A percentile compares a stretch with the other conserved stretches of the same genome.
phyloP scores from a whole-genome alignment of 2,888 invertebrate species.

The Rotaria magnacalcarata region DNA sequence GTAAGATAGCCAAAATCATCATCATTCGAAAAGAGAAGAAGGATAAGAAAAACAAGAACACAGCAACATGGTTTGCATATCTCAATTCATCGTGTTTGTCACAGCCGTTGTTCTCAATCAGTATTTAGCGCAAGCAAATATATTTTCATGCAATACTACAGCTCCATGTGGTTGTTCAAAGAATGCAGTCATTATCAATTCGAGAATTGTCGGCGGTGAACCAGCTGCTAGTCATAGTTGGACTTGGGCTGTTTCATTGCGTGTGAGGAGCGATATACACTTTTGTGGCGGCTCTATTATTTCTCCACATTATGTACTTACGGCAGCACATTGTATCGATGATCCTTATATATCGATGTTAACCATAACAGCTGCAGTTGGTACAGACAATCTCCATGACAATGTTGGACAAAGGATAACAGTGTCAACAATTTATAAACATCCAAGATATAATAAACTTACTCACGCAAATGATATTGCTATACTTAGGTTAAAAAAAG shows the following conservation, averaged over 20 bases:
- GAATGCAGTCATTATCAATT: not conserved
- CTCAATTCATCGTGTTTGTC: not conserved
- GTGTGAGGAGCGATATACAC: not conserved
- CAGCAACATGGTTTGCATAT: not conserved
- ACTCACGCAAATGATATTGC: not conserved
- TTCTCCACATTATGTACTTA: not conserved
- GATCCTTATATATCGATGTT: not conserved
- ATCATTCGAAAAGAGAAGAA: not conserved
- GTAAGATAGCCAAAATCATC: no score
- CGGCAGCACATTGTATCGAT: not conserved
- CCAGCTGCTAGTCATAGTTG: not conserved
- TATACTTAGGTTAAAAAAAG: not conserved
- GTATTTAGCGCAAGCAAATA: not conserved
- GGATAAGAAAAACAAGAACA: no score
- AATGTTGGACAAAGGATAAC: not conserved
- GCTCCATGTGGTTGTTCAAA: conserved; percentile 3
- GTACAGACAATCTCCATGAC: not conserved
- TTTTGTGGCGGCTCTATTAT: not conserved
- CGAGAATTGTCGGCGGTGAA: not conserved
- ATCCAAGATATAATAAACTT: not conserved
- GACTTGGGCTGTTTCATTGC: not conserved
- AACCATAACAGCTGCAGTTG: not conserved
- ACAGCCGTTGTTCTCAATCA: not conserved
- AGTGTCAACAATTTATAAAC: not conserved
- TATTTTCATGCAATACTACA: not conserved